Conservation (phyloP, 2,113 vertebrate genomes). For the Trogon surrucura region DNA sequence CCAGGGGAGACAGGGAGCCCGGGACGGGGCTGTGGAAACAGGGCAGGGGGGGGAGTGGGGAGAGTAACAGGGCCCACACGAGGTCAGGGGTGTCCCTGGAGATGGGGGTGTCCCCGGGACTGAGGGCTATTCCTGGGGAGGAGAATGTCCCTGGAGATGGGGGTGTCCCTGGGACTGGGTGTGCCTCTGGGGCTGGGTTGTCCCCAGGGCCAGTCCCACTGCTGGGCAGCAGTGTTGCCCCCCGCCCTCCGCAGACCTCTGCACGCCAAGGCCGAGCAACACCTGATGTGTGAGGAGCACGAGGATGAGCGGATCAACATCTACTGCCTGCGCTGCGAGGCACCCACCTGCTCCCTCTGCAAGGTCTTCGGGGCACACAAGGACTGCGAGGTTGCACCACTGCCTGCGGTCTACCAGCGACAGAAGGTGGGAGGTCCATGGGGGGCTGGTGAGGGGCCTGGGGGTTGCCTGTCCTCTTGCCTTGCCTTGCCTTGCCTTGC, state of each 20-base stretch:
- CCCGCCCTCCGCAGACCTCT: conserved; percentile 66
- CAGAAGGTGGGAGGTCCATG: conserved; percentile 78
- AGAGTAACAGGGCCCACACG: too few species aligned
- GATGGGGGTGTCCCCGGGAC: too few species aligned
- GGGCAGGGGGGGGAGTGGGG: background rate
- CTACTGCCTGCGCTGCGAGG: conserved; percentile 89
- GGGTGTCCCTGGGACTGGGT: background rate
- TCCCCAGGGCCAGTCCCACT: background rate
- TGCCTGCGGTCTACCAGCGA: conserved; percentile 81
- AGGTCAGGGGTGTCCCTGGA: background rate
- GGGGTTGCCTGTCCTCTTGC: background rate
- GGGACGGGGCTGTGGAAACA: background rate
- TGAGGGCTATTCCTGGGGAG: background rate
- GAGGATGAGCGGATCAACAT: conserved; percentile 91
- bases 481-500: too few species aligned
- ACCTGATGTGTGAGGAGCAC: conserved; percentile 87
- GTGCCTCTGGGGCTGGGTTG: background rate
- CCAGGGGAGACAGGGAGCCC: too few species aligned
- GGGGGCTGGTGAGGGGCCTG: accelerated
- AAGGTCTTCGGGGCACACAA: conserved; percentile 91
- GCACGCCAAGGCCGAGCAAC: conserved; percentile 82
- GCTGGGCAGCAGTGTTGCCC: background rate
- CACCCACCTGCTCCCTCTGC: conserved; percentile 92
- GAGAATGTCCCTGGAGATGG: background rate
- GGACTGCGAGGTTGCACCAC: conserved; percentile 88